Conservation (phyloP, 1,140 invertebrate species). For the Brachionus calyciflorus region DNA sequence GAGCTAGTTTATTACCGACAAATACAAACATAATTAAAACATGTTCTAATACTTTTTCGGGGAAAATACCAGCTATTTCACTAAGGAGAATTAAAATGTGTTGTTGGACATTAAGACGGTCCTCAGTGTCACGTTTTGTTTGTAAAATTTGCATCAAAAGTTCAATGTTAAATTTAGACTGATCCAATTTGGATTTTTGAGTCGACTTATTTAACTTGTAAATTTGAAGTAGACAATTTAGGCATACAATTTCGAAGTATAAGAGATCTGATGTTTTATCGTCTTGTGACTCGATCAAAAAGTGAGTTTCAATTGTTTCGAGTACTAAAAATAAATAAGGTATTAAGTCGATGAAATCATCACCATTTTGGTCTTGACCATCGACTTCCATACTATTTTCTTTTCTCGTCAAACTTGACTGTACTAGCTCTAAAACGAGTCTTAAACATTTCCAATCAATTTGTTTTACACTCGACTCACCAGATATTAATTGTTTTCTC, state of each 20-base stretch:
- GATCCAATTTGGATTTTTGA: neutral
- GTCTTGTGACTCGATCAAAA: neutral
- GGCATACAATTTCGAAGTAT: conserved; percentile 12
- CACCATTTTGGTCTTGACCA: neutral
- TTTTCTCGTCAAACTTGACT: neutral
- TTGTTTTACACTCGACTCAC: neutral
- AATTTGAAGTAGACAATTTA: conserved; percentile 1
- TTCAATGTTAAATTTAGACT: conserved; percentile 41
- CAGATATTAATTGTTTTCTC: conserved; percentile 10
- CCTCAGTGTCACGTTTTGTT: conserved; percentile 19
- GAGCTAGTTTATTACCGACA: conserved; percentile 44
- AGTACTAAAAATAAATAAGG: conserved; percentile 12
- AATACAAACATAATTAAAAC: conserved; percentile 45
- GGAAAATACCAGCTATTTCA: conserved; percentile 37
- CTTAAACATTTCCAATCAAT: neutral
- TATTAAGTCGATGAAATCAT: conserved; percentile 16
- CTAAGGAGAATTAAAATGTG: conserved; percentile 2
- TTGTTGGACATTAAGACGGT: conserved; percentile 14
- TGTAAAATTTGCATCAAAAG: conserved; percentile 27
- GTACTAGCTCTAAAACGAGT: conserved; percentile 4
- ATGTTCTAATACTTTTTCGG: conserved; percentile 34
- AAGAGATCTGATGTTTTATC: neutral
- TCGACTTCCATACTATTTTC: conserved; percentile 10
- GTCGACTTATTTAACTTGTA: conserved; percentile 5
- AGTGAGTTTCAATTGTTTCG: conserved; percentile 14